A percentile compares a stretch with the other conserved stretches of the same genome.
Conservation (phyloP, 2,888 invertebrate genomes). For the Lasioglossum lativentre region DNA sequence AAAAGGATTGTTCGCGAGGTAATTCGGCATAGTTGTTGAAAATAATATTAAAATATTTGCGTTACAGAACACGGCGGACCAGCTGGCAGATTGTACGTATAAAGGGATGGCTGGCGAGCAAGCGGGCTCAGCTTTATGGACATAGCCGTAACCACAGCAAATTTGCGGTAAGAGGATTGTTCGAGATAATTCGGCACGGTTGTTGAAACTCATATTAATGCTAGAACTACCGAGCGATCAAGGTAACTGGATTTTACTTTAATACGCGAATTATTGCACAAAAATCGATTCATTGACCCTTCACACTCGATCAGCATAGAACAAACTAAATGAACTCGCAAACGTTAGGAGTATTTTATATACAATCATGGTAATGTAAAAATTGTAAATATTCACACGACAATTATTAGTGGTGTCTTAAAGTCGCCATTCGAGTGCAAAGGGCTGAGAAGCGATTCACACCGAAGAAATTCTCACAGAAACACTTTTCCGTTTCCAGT, state of each 20-base stretch:
- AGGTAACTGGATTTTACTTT: background rate
- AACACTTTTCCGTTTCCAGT: background rate
- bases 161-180: constrained; percentile 12
- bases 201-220: constrained; percentile 25
- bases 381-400: too few species aligned
- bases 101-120: background rate
- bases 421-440: background rate
- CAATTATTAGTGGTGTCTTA: background rate
- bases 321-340: background rate
- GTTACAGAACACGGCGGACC: background rate
- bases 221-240: background rate
- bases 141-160: constrained; percentile 5
- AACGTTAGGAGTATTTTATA: too few species aligned
- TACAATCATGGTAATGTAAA: background rate
- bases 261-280: background rate
- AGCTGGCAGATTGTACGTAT: background rate
- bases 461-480: background rate
- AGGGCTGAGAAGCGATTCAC: background rate
- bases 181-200: constrained; percentile 26
- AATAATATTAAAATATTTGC: constrained; percentile 6
- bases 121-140: constrained; percentile 11
- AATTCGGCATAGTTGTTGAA: constrained; percentile 8
- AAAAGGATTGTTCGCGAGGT: background rate
- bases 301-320: background rate
- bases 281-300: background rate